These are phyloP conservation scores for Clavelina lepadiformis DNA, from an alignment of 23 tunicate genomes.

Conservation along the genomic window DNA sequence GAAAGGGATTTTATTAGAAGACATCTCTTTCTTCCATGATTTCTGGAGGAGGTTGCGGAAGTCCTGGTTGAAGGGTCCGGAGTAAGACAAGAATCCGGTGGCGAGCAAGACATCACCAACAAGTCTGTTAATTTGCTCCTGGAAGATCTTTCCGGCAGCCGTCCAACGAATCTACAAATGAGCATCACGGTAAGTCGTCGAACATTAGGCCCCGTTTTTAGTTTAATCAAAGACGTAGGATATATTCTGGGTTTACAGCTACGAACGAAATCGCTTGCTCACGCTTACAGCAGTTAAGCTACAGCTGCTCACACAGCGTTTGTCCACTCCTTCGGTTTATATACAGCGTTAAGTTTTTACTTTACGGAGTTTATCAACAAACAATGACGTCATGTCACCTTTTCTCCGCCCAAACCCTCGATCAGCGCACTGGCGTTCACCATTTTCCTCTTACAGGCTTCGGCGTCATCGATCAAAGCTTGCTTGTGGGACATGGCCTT, in stretches of 20 bases:
- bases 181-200: too few relatives aligned
- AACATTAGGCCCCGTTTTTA: too few relatives aligned
- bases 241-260: too few relatives aligned
- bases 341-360: background rate
- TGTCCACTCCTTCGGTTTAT: too few relatives aligned
- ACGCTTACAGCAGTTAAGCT: too few relatives aligned
- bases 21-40: slow-evolving; percentile 94
- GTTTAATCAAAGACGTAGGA: too few relatives aligned
- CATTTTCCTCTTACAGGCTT: slow-evolving; percentile 98
- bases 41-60: slow-evolving; percentile 73
- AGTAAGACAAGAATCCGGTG: slow-evolving; percentile 95
- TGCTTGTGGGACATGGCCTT: slow-evolving; percentile 91
- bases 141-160: slow-evolving; percentile 86
- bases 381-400: slow-evolving; percentile 31
- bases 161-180: slow-evolving; percentile 84
- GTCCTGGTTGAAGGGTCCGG: slow-evolving; percentile 99
- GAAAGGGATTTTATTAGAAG: slow-evolving; percentile 73
- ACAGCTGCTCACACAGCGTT: too few relatives aligned
- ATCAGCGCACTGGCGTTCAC: slow-evolving; percentile 95
- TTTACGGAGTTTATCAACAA: background rate
- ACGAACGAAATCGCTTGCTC: too few relatives aligned
- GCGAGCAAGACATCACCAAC: slow-evolving; percentile 96
- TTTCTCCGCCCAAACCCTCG: slow-evolving; percentile 98
- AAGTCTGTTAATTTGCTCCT: slow-evolving; percentile 79
- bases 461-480: slow-evolving; percentile 95